A percentile compares a stretch with the other conserved stretches of the same genome.
Evolutionary conservation across 2,888 invertebrate genomes (phyloP).

Genomic region (Eristalinus aeneus): DNA sequence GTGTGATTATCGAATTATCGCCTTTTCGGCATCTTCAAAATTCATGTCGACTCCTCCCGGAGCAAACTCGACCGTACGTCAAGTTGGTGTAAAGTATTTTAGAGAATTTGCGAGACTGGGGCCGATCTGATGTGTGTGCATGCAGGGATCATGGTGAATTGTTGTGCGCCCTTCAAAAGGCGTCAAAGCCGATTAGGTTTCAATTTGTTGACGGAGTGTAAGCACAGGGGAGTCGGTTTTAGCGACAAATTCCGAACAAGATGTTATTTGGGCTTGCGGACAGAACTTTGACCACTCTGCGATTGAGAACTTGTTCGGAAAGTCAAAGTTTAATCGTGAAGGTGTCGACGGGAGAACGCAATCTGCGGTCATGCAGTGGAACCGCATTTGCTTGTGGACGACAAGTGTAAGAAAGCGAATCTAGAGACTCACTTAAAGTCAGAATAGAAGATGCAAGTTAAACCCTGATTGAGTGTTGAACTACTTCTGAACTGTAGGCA

Average conservation of each 20-base stretch:
- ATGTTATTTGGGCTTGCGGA: not conserved
- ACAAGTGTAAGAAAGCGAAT: too few species aligned
- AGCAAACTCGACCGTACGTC: not conserved
- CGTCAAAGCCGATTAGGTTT: constrained; percentile 13
- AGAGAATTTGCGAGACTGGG: not conserved
- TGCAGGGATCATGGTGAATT: constrained; percentile 1
- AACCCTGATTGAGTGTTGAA: not conserved
- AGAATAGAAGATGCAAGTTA: not conserved
- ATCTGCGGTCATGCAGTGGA: not conserved
- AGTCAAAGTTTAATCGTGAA: not conserved
- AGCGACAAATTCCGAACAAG: not conserved
- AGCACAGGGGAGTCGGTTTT: constrained; percentile 3
- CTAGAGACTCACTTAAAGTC: too few species aligned
- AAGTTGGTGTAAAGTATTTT: constrained; percentile 22
- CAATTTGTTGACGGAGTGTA: constrained; percentile 12
- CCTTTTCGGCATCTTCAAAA: constrained; percentile 32
- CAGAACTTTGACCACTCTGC: not conserved
- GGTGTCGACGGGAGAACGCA: not conserved
- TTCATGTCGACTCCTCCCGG: constrained; percentile 14
- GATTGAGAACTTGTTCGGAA: not conserved
- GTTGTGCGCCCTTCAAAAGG: not conserved
- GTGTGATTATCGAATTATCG: constrained; percentile 60
- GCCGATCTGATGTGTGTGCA: not conserved
- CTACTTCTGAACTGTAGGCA: not conserved
- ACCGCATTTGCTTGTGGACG: too few species aligned